Conservation (phyloP, 2,113 vertebrate genomes). For the Ellobius talpinus region DNA sequence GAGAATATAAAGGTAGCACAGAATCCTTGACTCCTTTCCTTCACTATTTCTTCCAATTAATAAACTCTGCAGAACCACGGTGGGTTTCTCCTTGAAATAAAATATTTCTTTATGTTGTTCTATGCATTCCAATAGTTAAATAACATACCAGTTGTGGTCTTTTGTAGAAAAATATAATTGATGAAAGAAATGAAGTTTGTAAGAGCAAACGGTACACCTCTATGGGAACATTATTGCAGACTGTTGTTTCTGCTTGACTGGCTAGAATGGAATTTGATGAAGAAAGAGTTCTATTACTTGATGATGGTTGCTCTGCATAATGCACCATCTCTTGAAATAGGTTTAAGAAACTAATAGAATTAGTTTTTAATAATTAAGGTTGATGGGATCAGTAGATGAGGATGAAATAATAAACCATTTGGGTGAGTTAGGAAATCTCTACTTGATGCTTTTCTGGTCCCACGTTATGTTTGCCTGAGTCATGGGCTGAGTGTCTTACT, state of each 20-base stretch:
- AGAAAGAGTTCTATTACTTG: conserved; percentile 76
- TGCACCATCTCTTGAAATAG: conserved; percentile 80
- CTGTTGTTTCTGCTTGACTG: conserved; percentile 77
- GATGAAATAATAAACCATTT: conserved; percentile 71
- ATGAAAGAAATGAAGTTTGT: conserved; percentile 63
- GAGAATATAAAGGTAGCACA: conserved; percentile 29
- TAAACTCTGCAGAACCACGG: conserved; percentile 41
- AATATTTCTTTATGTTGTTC: background rate
- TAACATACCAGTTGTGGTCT: background rate
- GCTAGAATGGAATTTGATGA: conserved; percentile 60
- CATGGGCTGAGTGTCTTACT: conserved; percentile 39
- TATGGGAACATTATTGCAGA: conserved; percentile 74
- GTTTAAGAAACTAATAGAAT: conserved; percentile 87
- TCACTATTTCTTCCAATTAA: conserved; percentile 62
- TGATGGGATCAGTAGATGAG: conserved; percentile 78
- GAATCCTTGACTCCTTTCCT: background rate
- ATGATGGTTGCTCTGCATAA: conserved; percentile 75
- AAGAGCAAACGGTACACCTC: conserved; percentile 45
- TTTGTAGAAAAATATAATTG: conserved; percentile 64
- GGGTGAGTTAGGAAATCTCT: conserved; percentile 65
- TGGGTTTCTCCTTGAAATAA: conserved; percentile 39
- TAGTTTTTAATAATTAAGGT: conserved; percentile 84
- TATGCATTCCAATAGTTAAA: conserved; percentile 22
- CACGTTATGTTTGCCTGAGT: conserved; percentile 65
- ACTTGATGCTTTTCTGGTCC: conserved; percentile 62